Evolutionary conservation across 2,888 invertebrate species (phyloP).

Genomic region (Aleiodes alternator): DNA sequence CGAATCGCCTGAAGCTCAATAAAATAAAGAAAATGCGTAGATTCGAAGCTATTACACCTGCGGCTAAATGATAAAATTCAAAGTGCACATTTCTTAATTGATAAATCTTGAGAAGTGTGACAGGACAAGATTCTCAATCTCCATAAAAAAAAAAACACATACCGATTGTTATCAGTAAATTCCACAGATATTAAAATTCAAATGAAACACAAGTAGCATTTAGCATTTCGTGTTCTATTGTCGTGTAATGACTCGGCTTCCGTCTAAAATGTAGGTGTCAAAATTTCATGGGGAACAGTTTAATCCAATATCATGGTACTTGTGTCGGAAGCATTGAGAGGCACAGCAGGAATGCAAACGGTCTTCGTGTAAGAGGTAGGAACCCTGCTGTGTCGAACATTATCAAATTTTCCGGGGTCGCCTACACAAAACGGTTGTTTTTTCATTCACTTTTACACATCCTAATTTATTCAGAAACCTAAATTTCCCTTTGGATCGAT

Average conservation of each 20-base stretch:
- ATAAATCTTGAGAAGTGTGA: background rate
- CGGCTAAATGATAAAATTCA: slow-evolving; percentile 42
- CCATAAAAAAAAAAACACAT: background rate
- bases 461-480: no score
- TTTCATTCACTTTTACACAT: background rate
- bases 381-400: slow-evolving; percentile 57
- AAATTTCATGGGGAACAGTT: slow-evolving; percentile 47
- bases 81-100: slow-evolving; percentile 26
- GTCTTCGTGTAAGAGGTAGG: slow-evolving; percentile 57
- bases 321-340: slow-evolving; percentile 57
- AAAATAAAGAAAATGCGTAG: background rate
- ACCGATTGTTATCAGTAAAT: background rate
- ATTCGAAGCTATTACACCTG: slow-evolving; percentile 40
- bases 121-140: background rate
- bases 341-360: slow-evolving; percentile 61
- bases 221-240: no score
- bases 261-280: slow-evolving; percentile 10
- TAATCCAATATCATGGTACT: slow-evolving; percentile 62
- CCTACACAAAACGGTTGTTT: slow-evolving; percentile 34
- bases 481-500: background rate
- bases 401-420: slow-evolving; percentile 26
- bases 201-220: no score
- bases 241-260: background rate
- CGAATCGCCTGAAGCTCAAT: slow-evolving; percentile 13
- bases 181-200: no score